Evolutionary conservation across 1,140 invertebrate genomes (phyloP), one percentile per base, ranked within the genome.

Genomic region (Harlomillsia oculata): DNA sequence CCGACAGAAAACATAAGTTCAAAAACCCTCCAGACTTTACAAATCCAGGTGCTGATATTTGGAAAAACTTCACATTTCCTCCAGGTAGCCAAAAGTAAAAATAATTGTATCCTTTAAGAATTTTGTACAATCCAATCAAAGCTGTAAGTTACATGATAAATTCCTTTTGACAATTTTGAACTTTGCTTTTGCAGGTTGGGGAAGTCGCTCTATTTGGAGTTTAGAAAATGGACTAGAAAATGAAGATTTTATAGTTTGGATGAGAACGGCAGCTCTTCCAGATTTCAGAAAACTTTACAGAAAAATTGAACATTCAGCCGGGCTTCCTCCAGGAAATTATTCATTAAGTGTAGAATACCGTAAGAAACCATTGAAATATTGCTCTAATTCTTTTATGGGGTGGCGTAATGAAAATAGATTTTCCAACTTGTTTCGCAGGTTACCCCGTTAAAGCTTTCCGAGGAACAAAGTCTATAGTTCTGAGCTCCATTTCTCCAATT

Each of bases 401-500:
- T 34, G n/a, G 32, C 32, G 8, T n/a, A 34, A 9, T 34, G 46
- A 11, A 21, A 21, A 26, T 28, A 39, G 9, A 28, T 49, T 46
- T 45, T 48, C 37, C 43, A 16, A 14, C n/a, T 29, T 29, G 26
- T 65, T 64, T 70, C 73, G 3, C 68, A 95, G 91, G 79, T 59
- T 98, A 93, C 76, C 82, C 97, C 21, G 95, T 53, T 2, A 29
- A n/a, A 6, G 9, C 37, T n/a, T 99, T 98, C 75, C 82, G 89
- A 68, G 95, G 94, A 1, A 85, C 78, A 13, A 99, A 99, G 74
- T 80, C 82, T 40, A 85, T 99, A 75, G 90, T 99, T 60, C 76
- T 98, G 59, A 94, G 93, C n/a, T 98, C 92, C n/a, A 97, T 93
- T 0, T 96, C 91, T 0, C 94, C 90, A 0, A 80, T 97, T 61